Base-by-base conservation (phyloP, 2,888 invertebrate genomes). In the Melinaea menophilus region DNA sequence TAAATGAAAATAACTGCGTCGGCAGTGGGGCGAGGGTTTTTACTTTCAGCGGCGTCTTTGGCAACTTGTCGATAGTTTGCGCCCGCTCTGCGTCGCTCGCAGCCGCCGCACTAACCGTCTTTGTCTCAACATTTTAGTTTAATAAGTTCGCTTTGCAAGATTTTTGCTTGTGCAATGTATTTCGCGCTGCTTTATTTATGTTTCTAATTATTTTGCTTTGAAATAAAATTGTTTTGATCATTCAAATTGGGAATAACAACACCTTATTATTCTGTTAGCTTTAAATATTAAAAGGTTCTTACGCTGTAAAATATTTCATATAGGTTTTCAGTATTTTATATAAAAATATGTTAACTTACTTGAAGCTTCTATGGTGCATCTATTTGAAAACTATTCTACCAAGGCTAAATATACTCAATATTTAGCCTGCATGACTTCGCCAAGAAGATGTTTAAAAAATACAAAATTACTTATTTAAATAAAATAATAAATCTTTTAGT, bases 1-100 rank as follows among this genome's bases (percentile, higher is more conserved):
- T 90, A 90, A 89, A 90, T 90, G 88, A 89, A 88, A 90, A 90
- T 88, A 88, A 85, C 82, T 81, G 77, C 75, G 79, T 79, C 79
- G 80, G 77, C 64, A 68, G 62, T 57, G 64, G 62, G 68, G 54
- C 61, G 65, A 67, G 62, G 63, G 68, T 65, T 69, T 66, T 72
- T 67, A 64, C 68, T 73, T 72, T 71, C 71, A 66, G 70, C 56
- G 59, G 62, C 73, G 69, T 74, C 74, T 75, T 73, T 70, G 62
- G 63, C 67, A 72, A 73, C 71, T 74, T 74, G 73, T 74, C 75
- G 78, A 79, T 79, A 79, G 77, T 78, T 79, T 72, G 74, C 75
- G 71, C 69, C 69, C 72, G 72, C 67, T 72, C 67, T 66, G 65
- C 72, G 74, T 78, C 74, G 71, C 62, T 67, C 58, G 69, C 76